Conservation (phyloP, 2,797 vertebrate species). For the Myotis pilosus region DNA sequence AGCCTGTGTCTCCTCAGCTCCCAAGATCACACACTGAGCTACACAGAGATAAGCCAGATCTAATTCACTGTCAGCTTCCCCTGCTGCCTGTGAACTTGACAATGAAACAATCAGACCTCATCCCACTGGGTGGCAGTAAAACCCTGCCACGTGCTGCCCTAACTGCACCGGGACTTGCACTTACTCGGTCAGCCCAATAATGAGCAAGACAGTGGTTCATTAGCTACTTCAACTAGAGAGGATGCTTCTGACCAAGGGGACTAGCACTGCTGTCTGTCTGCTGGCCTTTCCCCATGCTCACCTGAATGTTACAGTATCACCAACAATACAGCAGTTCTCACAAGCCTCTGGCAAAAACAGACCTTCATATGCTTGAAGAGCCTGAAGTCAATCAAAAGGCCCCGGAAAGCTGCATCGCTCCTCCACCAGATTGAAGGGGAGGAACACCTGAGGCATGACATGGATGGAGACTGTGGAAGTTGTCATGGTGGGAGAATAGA, state of each 20-base stretch:
- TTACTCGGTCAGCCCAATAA: background rate
- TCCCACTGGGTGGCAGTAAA: conserved; percentile 70
- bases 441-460: background rate
- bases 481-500: background rate
- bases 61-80: background rate
- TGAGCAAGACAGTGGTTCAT: background rate
- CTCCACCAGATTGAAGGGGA: background rate
- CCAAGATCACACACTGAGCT: background rate
- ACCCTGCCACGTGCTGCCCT: background rate
- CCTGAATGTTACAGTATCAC: background rate
- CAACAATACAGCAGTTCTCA: background rate
- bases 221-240: background rate
- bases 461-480: background rate
- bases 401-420: background rate
- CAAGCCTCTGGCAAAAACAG: background rate
- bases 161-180: background rate
- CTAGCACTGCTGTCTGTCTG: background rate
- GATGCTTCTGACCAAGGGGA: background rate
- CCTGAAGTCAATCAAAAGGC: background rate
- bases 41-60: background rate
- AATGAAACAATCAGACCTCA: background rate
- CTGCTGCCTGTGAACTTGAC: background rate
- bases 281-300: background rate
- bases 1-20: background rate
- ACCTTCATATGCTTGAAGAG: background rate